Base-by-base conservation (phyloP, 2,113 vertebrate genomes). In the Megalops atlanticus region DNA sequence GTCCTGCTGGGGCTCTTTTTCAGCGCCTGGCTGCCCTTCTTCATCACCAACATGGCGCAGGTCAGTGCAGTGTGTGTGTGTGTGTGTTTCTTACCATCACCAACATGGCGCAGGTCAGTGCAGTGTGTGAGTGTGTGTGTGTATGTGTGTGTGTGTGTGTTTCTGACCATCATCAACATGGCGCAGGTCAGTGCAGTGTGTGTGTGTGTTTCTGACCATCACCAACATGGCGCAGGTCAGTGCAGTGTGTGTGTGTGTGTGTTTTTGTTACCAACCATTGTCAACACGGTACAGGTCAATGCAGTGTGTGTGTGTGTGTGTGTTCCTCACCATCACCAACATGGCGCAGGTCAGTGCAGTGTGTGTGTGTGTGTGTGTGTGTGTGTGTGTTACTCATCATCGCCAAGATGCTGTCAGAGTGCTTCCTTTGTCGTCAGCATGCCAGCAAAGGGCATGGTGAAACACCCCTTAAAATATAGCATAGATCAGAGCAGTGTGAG, bases 1-100 rank as follows among this genome's bases (percentile, higher is more conserved):
- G 92, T 99, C 82, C 93, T 99, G 31, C 89, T 99, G 89, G 97
- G 98, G 80, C 96, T 98, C 90, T 98, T 99, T 92, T 98, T 98
- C 4, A 95, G 96, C 49, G 94, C 97, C 6, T 99, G 97, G 98
- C 88, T 99, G 0, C 98, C 98, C 2, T 99, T 99, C 92, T 99
- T 99, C 2, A 83, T 98, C 88, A 94, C 96, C 90, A 99, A 96
- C 39, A 90, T 99, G 91, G 95, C 92, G 0, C 96, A 99, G 96
- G 98, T 98, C 87, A 95, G 90, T 90, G n/a, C n/a, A n/a, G 6
- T 77, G 31, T 36, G 2, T 72, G 2, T 72, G 58, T 35, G 39
- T 76, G 39, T 76, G n/a, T 52, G 21, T 16, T 31, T 31, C 18
- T 16, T 49, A n/a, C n/a, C n/a, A n/a, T n/a, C n/a, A n/a, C n/a